Evolutionary conservation across 2,888 invertebrate species (phyloP), one percentile per base, ranked within the genome.

Genomic region (Deilephila porcellus): DNA sequence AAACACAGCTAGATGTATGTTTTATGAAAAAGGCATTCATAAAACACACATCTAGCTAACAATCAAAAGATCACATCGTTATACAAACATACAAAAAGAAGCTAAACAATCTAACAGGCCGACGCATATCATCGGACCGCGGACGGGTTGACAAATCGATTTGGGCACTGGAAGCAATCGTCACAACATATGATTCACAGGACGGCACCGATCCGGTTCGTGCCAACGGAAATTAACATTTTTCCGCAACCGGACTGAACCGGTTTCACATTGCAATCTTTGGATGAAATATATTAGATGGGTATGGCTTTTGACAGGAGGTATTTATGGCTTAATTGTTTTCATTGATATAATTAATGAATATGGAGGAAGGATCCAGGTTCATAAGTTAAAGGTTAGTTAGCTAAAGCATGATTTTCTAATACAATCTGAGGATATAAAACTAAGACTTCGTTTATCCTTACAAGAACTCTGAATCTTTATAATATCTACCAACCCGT

Each of bases 171-270:
- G 78, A 79, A 77, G 60, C 70, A 71, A 75, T 75, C 73, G 72
- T 67, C 72, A 74, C 72, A 74, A 73, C 71, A 71, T 75, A 73
- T 75, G 73, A 75, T 75, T 75, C 75, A 71, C 63, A 73, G 60
- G 60, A 25, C 52, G 71, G 67, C 70, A 29, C 25, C 32, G 76
- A 79, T 77, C 79, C 72, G 62, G 63, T 63, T 29, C 25, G 52
- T 53, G 62, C 70, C 53, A 72, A 72, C 76, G 83, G 80, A 81
- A 81, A 83, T 82, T 81, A 79, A 77, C 77, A 77, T 82, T 79
- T 81, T 80, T 72, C 62, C 62, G 52, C 62, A 29, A 62, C 63
- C 64, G 34, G 53, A 25, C 34, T 56, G 53, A 34, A 72, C 63
- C 20, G 56, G 72, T 72, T 72, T 62, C 63, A 64, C 17, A 17